These are phyloP conservation scores for Bambusicola thoracicus DNA, from an alignment of 2,113 vertebrate genomes.

Conservation along the genomic window DNA sequence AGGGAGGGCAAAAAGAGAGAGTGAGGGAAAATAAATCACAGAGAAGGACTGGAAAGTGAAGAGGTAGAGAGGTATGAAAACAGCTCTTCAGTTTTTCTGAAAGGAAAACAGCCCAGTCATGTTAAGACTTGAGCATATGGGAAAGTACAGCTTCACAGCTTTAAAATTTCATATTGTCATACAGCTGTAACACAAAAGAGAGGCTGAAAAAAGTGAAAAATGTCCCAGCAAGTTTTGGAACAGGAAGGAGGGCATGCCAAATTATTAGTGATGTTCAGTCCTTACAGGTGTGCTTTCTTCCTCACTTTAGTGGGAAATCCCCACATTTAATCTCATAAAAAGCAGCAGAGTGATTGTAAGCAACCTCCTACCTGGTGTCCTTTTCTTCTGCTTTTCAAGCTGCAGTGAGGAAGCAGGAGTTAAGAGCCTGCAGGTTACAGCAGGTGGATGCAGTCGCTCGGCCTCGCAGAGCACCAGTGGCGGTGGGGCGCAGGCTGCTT, in stretches of 20 bases:
- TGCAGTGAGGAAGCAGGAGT: not conserved
- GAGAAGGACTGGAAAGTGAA: slow-evolving; percentile 29
- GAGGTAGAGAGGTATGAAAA: slow-evolving; percentile 10
- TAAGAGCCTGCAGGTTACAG: not conserved
- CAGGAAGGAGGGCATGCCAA: slow-evolving; percentile 79
- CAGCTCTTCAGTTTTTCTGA: slow-evolving; percentile 28
- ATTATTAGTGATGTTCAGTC: slow-evolving; percentile 58
- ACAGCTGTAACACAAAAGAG: slow-evolving; percentile 65
- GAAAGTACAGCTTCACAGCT: slow-evolving; percentile 68
- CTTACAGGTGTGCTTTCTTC: slow-evolving; percentile 74
- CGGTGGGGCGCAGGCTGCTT: not conserved
- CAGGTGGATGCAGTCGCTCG: not conserved
- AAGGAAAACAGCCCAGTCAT: slow-evolving; percentile 69
- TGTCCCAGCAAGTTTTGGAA: slow-evolving; percentile 72
- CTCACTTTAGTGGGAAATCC: slow-evolving; percentile 71
- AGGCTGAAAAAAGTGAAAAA: slow-evolving; percentile 61
- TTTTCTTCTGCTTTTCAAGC: not conserved
- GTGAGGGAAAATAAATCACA: slow-evolving; percentile 61
- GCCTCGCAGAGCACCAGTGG: not conserved
- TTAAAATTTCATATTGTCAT: slow-evolving; percentile 69
- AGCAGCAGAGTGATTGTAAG: not conserved
- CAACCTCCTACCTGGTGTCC: not conserved
- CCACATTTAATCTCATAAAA: slow-evolving; percentile 35
- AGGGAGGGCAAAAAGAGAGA: not conserved
- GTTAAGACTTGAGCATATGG: slow-evolving; percentile 75